A percentile compares a stretch with the other conserved stretches of the same genome.
phyloP scores from a whole-genome alignment of 2,797 vertebrate species.

The Gallirallus australis region DNA sequence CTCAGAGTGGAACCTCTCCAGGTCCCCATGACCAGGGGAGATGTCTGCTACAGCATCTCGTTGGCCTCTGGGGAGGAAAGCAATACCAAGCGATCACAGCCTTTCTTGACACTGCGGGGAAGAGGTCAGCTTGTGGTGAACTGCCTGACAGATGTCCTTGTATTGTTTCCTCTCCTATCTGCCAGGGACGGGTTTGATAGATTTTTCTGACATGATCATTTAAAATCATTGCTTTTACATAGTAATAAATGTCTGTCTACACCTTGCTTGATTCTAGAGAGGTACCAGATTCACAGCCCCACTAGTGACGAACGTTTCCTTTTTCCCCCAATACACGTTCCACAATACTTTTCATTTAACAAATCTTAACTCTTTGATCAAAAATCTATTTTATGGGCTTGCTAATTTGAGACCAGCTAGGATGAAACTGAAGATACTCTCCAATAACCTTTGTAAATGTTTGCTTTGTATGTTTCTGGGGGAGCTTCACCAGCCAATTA shows the following conservation, averaged over 20 bases:
- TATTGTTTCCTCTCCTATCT: background rate
- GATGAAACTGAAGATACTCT: background rate
- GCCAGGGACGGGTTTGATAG: background rate
- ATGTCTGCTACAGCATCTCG: background rate
- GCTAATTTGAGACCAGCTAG: background rate
- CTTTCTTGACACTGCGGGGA: background rate
- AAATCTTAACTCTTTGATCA: background rate
- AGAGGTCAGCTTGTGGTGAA: background rate
- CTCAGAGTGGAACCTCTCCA: background rate
- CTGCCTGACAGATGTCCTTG: background rate
- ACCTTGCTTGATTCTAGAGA: background rate
- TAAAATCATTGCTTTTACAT: background rate
- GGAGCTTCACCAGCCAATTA: constrained; percentile 40
- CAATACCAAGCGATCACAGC: fast-evolving
- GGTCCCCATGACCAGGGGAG: background rate
- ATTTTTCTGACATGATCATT: background rate
- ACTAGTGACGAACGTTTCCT: background rate
- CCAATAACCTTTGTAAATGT: constrained; percentile 19
- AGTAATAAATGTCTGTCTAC: background rate
- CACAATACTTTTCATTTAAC: background rate
- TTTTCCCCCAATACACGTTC: background rate
- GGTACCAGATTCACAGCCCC: background rate
- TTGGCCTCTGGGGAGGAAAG: background rate
- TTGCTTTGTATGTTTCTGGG: background rate
- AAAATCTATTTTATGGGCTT: background rate